Conservation (phyloP, 2,113 vertebrate species). For the Montifringilla adamsi region DNA sequence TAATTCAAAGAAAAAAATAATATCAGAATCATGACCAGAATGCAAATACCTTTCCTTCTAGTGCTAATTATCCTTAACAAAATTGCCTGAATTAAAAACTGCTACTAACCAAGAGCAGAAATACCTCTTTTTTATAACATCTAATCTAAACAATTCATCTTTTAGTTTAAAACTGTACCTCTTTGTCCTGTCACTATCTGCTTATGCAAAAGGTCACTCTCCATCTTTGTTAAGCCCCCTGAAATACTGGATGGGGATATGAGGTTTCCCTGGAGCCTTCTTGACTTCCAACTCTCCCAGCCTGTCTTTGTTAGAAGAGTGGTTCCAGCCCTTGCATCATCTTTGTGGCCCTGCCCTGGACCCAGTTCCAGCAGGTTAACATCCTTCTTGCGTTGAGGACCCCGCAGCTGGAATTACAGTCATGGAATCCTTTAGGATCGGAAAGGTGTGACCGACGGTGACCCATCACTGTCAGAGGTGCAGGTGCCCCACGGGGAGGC, state of each 20-base stretch:
- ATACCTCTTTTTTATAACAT: not conserved
- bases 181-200: not conserved
- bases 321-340: not conserved
- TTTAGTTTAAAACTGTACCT: not conserved
- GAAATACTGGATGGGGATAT: not conserved
- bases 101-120: not conserved
- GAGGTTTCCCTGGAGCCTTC: not conserved
- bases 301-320: not conserved
- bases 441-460: not conserved
- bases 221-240: not conserved
- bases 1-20: not conserved
- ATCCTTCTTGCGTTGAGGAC: not conserved
- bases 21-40: not conserved
- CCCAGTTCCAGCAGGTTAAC: not conserved
- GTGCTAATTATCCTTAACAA: not conserved
- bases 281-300: not conserved
- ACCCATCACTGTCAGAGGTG: not conserved
- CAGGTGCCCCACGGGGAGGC: not conserved
- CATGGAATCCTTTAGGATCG: fast-evolving
- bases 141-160: not conserved
- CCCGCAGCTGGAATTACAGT: not conserved
- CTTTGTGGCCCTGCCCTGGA: not conserved
- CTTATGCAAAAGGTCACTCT: not conserved
- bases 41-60: not conserved
- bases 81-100: not conserved